Base-by-base conservation (phyloP, 2,113 vertebrate species). In the Hydrolagus affinis region DNA sequence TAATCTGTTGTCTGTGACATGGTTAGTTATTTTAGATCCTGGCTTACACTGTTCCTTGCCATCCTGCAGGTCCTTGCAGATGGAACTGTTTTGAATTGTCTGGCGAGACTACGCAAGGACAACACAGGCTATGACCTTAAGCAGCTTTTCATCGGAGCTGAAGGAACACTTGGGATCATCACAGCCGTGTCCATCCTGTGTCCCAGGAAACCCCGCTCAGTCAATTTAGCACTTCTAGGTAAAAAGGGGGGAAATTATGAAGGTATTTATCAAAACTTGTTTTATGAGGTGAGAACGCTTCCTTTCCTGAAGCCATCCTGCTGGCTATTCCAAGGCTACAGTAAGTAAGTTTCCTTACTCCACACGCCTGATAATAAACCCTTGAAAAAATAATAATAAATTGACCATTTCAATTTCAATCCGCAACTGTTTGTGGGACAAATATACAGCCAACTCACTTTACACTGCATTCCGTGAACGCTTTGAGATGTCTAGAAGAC, bases 81-180 rank as follows among this genome's bases (percentile, higher is more conserved):
- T 0, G 98, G 98, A 56, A 91, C 90, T 0, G 25, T 95, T 76
- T 91, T 99, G 88, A 91, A 98, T 89, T 96, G 95, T 71, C 89
- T 99, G 89, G 87, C 91, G 0, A 94, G 94, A 0, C 89, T 98
- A 89, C 89, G 97, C 70, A 99, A 99, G 88, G 98, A 99, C 85
- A 99, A 98, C 89, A 99, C 98, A 0, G 98, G 97, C 89, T 99
- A 99, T 0, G 98, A 99, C 88, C 90, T 98, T 88, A 99, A 99
- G 89, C 97, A 99, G 93, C 95, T 99, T 72, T 98, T 98, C 88
- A 98, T 99, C 0, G 98, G 98, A 0, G 97, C 97, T 0, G 97
- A 99, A 88, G 98, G 98, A 7, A 99, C 98, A 0, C 87, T 99
- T 86, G 98, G 98, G 10, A 87, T 99, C 78, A 93, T 99, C 88